These are phyloP conservation scores for Ormyrus nitidulus DNA, from an alignment of 2,888 invertebrate genomes.

Conservation along the genomic window DNA sequence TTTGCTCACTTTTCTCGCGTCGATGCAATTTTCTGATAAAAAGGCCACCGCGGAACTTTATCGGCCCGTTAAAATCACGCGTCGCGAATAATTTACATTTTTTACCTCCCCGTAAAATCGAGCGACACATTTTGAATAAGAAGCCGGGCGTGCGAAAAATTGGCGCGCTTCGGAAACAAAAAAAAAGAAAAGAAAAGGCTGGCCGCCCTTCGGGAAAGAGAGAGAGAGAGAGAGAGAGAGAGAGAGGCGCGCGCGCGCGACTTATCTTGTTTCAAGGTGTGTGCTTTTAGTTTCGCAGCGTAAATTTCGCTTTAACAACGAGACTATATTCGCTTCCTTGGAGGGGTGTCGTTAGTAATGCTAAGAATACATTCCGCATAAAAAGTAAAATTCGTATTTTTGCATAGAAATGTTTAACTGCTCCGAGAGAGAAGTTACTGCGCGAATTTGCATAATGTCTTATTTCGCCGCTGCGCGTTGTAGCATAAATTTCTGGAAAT, in stretches of 20 bases:
- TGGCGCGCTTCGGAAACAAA: too few species aligned
- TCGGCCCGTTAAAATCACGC: slow-evolving; percentile 15
- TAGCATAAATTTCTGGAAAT: slow-evolving; percentile 25
- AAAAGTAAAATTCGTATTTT: slow-evolving; percentile 30
- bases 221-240: too few species aligned
- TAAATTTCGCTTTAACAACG: slow-evolving; percentile 38
- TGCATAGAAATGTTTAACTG: slow-evolving; percentile 31
- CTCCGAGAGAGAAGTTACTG: slow-evolving; percentile 21
- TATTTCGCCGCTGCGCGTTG: slow-evolving; percentile 15
- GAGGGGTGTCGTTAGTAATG: slow-evolving; percentile 32
- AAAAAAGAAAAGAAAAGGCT: too few species aligned
- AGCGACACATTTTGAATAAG: not conserved
- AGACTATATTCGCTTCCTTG: not conserved
- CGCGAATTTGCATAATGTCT: slow-evolving; percentile 46
- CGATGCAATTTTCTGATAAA: slow-evolving; percentile 46
- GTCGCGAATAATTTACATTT: slow-evolving; percentile 17
- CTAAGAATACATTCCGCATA: slow-evolving; percentile 22
- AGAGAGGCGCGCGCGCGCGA: not conserved
- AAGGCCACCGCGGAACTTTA: slow-evolving; percentile 15
- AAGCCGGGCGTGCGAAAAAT: not conserved
- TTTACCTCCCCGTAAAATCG: slow-evolving; percentile 13
- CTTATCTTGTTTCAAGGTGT: slow-evolving; percentile 27
- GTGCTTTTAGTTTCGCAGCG: slow-evolving; percentile 15
- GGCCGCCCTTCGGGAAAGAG: too few species aligned
- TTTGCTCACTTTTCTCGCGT: slow-evolving; percentile 24